phyloP scores from a whole-genome alignment of 2,888 invertebrate genomes.

The Drosophila mimetica region DNA sequence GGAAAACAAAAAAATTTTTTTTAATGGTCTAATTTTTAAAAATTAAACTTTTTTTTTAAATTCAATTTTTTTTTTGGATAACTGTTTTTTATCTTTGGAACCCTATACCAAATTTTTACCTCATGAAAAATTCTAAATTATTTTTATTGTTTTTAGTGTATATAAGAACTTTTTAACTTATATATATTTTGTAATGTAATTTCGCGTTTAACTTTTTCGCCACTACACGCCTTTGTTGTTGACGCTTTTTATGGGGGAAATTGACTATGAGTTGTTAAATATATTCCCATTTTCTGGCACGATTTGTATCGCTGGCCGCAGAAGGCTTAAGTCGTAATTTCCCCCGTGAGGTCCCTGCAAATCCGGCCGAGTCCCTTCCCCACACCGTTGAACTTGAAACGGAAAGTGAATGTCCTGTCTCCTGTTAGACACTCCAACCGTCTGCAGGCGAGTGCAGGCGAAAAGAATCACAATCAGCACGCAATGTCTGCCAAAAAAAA shows the following conservation, averaged over 20 bases:
- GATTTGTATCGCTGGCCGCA: not conserved
- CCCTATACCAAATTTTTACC: no score
- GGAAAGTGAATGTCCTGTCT: conserved; percentile 77
- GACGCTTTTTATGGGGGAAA: conserved; percentile 14
- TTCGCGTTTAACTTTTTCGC: conserved; percentile 39
- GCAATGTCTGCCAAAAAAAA: conserved; percentile 64
- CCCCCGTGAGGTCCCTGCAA: conserved; percentile 7
- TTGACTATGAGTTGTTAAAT: conserved; percentile 13
- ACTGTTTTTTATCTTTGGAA: no score
- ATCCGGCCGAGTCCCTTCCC: conserved; percentile 20
- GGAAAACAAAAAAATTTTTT: no score
- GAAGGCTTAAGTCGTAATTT: conserved; percentile 14
- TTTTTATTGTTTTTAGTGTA: no score
- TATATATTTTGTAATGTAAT: conserved; percentile 22
- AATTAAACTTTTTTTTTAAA: no score
- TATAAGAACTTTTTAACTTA: not conserved
- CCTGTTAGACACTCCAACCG: conserved; percentile 71
- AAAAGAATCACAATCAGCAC: conserved; percentile 63
- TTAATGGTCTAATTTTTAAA: no score
- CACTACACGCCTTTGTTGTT: conserved; percentile 33
- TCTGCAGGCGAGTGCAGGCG: conserved; percentile 65
- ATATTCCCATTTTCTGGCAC: not conserved
- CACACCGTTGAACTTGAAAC: conserved; percentile 73
- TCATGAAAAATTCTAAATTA: no score
- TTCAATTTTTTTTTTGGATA: no score